Percentiles rank a stretch among this genome's conserved stretches.
Evolutionary conservation across 2,888 invertebrate species (phyloP).

Genomic region (Caenorhabditis wallacei): DNA sequence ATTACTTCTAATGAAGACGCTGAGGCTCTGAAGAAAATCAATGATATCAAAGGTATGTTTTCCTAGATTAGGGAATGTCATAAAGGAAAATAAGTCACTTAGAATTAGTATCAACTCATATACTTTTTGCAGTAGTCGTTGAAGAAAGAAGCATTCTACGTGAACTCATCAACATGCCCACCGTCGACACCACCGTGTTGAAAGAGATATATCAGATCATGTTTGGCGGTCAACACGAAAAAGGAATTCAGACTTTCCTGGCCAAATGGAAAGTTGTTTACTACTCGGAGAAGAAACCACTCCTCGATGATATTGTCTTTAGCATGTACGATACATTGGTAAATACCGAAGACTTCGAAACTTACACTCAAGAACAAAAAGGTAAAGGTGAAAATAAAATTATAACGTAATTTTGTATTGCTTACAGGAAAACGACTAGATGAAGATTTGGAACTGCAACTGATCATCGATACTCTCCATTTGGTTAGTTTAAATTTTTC

Average conservation of each 20-base stretch:
- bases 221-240: background rate
- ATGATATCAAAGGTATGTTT: too few species aligned
- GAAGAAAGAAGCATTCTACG: conserved; percentile 1
- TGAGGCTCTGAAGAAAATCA: too few species aligned
- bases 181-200: background rate
- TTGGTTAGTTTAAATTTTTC: background rate
- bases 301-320: background rate
- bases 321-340: conserved; percentile 3
- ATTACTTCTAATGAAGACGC: too few species aligned
- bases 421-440: too few species aligned
- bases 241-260: background rate
- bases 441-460: too few species aligned
- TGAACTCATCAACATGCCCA: conserved; percentile 2
- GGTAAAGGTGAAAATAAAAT: too few species aligned
- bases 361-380: too few species aligned
- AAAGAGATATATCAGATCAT: conserved; percentile 4
- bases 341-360: background rate
- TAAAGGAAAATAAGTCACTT: too few species aligned
- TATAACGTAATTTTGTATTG: too few species aligned
- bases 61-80: too few species aligned
- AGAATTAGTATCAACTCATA: too few species aligned
- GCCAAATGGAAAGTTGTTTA: conserved; percentile 7
- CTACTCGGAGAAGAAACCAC: background rate
- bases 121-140: background rate
- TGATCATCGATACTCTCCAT: background rate